Evolutionary conservation across 2,888 invertebrate species (phyloP).

Genomic region (Hemithea aestivaria): DNA sequence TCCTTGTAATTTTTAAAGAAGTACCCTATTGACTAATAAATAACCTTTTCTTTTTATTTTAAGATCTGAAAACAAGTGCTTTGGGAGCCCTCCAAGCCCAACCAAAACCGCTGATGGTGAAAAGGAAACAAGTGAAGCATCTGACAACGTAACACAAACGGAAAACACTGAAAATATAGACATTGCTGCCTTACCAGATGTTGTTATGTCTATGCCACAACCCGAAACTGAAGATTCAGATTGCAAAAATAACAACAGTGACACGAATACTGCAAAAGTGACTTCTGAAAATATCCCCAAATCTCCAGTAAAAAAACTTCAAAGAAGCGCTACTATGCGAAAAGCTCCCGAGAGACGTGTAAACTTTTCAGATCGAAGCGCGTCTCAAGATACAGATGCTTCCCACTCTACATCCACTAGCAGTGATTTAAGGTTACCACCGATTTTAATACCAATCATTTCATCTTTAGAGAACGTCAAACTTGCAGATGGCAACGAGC

Average conservation of each 20-base stretch:
- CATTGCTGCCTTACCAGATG: constrained; percentile 47
- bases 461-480: constrained; percentile 80
- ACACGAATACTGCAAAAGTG: constrained; percentile 42
- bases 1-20: no score
- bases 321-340: constrained; percentile 68
- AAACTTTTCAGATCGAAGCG: constrained; percentile 74
- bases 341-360: constrained; percentile 71
- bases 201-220: constrained; percentile 51
- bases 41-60: constrained; percentile 17
- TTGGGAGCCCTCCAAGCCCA: constrained; percentile 51
- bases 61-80: constrained; percentile 83
- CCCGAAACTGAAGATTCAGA: constrained; percentile 54
- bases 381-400: constrained; percentile 81
- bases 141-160: constrained; percentile 39
- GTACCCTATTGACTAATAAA: no score
- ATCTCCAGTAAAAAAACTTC: constrained; percentile 49
- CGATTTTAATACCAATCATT: constrained; percentile 84
- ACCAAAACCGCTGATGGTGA: constrained; percentile 51
- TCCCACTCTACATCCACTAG: constrained; percentile 80
- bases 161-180: constrained; percentile 45
- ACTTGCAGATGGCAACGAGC: constrained; percentile 57
- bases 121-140: constrained; percentile 49
- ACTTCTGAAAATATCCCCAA: constrained; percentile 36
- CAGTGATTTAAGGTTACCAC: constrained; percentile 83
- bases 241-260: constrained; percentile 47